Conservation (phyloP, 2,113 vertebrate species). For the Sakesphorus luctuosus region DNA sequence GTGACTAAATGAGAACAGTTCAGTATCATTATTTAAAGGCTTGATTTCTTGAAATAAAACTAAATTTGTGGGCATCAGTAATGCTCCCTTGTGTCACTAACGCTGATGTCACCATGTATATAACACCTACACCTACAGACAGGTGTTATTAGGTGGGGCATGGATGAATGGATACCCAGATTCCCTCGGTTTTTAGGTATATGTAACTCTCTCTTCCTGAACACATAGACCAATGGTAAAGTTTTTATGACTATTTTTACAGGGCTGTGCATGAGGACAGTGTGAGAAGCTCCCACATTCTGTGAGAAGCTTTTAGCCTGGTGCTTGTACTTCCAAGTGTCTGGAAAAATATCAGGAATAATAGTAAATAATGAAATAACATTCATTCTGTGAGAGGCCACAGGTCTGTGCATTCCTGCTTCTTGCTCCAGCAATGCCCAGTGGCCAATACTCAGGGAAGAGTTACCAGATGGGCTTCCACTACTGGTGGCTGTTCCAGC, state of each 20-base stretch:
- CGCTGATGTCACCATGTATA: not conserved
- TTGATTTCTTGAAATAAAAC: not conserved
- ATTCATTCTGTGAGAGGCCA: not conserved
- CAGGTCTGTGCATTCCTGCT: not conserved
- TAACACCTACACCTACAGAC: not conserved
- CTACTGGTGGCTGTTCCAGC: not conserved
- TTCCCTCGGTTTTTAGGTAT: not conserved
- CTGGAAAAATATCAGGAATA: not conserved
- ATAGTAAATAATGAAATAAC: not conserved
- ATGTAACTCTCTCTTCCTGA: not conserved
- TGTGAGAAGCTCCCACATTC: not conserved
- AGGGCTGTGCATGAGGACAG: not conserved
- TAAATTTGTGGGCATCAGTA: not conserved
- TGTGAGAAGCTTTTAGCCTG: not conserved
- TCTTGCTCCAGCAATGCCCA: not conserved
- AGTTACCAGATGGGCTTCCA: not conserved
- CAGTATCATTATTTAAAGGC: not conserved
- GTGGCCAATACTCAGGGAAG: not conserved
- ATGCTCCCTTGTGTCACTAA: not conserved
- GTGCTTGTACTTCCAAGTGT: not conserved
- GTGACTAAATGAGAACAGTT: slow-evolving; percentile 10
- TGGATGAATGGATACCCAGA: not conserved
- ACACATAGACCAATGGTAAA: not conserved
- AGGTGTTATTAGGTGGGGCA: not conserved
- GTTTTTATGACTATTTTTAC: not conserved